Base-by-base conservation (phyloP, 2,113 vertebrate species). In the Psilopsiagon aymara region DNA sequence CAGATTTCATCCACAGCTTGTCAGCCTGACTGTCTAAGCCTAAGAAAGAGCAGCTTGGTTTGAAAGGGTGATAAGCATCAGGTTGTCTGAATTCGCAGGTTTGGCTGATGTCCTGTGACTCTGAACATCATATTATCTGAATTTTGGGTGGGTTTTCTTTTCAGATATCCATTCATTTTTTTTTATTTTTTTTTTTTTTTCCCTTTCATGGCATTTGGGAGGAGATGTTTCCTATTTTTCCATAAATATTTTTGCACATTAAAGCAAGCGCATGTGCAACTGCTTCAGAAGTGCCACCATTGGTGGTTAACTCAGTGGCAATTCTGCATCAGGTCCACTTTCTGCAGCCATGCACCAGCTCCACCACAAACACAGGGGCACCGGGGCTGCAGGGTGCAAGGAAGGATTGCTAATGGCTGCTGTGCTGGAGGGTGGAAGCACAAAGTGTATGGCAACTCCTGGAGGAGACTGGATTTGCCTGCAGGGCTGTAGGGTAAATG, bases 201-300 rank as follows among this genome's bases (percentile, higher is more conserved):
- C 7, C 21, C 17, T 27, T 18, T 25, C n/a, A 2, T 33, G 46
- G 24, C 63, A 55, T 29, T 88, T 77, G 44, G 41, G 9, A 81
- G 53, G 33, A 44, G 11, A 6, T 6, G 2, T 76, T 49, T 35
- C 55, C 21, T 47, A 7, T 28, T 35, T 66, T 86, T n/a, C 59
- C 51, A 35, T 13, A 33, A 17, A 16, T 31, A 13, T 37, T 73
- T 47, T 19, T 6, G 5, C 0, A 0, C 0, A 6, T 17, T 20
- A 7, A 43, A 43, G 37, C 0, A 9, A 59, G 41, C 1, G 1
- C 0, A 2, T 51, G 29, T 37, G 44, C 39, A 39, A 2, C 17
- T 5, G 12, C 10, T 25, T 23, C 6, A 68, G 52, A 19, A 82
- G n/a, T 1, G 1, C 55, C 28, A 35, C 25, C 12, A 0, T 7